Evolutionary conservation across 2,113 vertebrate genomes (phyloP).

Genomic region (Xyrauchen texanus): DNA sequence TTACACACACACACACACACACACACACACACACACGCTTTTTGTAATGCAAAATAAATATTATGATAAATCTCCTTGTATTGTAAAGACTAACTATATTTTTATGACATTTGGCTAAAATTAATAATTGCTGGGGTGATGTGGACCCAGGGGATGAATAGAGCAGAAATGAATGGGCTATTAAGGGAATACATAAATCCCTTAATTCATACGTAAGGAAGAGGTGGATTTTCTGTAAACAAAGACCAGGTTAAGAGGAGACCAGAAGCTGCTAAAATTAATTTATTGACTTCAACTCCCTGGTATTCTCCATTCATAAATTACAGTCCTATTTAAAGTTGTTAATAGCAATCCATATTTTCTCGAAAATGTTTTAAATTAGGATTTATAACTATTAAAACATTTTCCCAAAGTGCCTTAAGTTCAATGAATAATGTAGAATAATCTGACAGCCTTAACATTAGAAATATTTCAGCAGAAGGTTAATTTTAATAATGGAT

Average conservation of each 20-base stretch:
- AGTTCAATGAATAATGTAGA: too few relatives aligned
- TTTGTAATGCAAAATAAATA: conserved; percentile 16
- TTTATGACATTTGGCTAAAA: conserved; percentile 57
- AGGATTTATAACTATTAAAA: conserved; percentile 38
- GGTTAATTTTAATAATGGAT: background rate
- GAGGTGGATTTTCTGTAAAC: conserved; percentile 48
- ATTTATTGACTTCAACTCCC: conserved; percentile 54
- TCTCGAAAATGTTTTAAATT: conserved; percentile 35
- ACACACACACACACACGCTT: background rate
- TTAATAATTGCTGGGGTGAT: conserved; percentile 53
- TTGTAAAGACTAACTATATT: conserved; percentile 29
- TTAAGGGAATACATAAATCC: conserved; percentile 60
- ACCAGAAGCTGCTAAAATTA: conserved; percentile 50
- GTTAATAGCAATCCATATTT: conserved; percentile 43
- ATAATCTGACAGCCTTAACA: background rate
- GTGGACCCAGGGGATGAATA: conserved; percentile 50
- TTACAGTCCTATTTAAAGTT: conserved; percentile 46
- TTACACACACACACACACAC: too few relatives aligned
- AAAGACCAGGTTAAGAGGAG: conserved; percentile 50
- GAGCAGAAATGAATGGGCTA: conserved; percentile 54
- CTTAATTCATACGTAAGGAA: conserved; percentile 56
- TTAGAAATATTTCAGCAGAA: background rate
- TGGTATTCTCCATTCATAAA: conserved; percentile 44
- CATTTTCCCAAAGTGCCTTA: conserved; percentile 14
- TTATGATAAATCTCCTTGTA: conserved; percentile 20